Percentiles rank a stretch among this genome's conserved stretches.
phyloP scores from a whole-genome alignment of 2,113 vertebrate species.

The Neomonachus schauinslandi region DNA sequence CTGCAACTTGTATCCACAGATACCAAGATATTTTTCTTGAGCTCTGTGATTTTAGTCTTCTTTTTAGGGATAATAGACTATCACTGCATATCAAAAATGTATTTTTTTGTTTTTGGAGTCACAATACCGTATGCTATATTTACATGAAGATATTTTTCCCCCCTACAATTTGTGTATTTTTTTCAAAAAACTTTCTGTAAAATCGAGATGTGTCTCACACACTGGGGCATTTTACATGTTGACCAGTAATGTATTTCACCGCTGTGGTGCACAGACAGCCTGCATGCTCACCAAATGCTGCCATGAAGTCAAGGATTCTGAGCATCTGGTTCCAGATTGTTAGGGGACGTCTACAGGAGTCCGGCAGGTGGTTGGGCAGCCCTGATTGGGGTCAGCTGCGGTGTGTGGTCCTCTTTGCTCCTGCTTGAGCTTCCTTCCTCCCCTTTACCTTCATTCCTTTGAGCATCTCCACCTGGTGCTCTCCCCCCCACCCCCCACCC shows the following conservation, averaged over 20 bases:
- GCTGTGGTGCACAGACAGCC: background rate
- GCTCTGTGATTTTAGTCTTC: background rate
- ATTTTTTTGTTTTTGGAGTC: conserved; percentile 16
- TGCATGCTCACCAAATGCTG: fast-evolving
- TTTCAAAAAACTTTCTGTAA: background rate
- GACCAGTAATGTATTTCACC: background rate
- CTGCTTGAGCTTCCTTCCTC: background rate
- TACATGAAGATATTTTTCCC: background rate
- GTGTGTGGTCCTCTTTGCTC: background rate
- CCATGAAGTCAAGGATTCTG: background rate
- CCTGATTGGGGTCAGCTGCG: background rate
- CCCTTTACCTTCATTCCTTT: background rate
- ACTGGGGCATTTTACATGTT: background rate
- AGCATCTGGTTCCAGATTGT: background rate
- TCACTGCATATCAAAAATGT: background rate
- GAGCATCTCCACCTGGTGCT: background rate
- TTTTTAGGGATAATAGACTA: background rate
- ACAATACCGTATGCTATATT: background rate
- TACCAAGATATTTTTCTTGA: background rate
- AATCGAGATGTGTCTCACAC: background rate
- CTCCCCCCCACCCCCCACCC: fast-evolving
- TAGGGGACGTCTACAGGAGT: background rate
- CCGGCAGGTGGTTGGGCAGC: background rate
- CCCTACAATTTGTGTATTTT: background rate
- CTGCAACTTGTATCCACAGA: background rate